Base-by-base conservation (phyloP, 2,797 vertebrate genomes). In the Artibeus lituratus region DNA sequence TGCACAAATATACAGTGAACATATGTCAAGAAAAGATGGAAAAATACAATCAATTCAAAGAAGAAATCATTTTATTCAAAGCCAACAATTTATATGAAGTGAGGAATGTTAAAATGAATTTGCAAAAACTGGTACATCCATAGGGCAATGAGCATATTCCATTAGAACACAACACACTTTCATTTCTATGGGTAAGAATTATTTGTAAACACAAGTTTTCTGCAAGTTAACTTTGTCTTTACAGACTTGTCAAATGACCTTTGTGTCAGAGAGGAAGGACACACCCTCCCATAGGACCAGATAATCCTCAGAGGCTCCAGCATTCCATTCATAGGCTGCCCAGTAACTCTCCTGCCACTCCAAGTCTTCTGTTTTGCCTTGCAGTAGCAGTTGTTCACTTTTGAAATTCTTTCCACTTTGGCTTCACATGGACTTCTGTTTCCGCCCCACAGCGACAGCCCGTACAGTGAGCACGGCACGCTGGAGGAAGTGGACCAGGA, bases 401-500 rank as follows among this genome's bases (percentile, higher is more conserved):
- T 69, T 12, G 3, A 89, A 80, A 55, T 80, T 29, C 15, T 74
- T 39, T 22, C n/a, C 67, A 6, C 32, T 77, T 44, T 67, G 47
- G 55, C 83, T 83, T 91, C 62, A n/a, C 84, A 0, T 42, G 42
- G 62, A 76, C 91, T 73, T 93, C n/a, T 69, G 0, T 92, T 92
- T 97, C 59, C 19, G 0, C 70, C 92, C 95, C 87, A 47, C 99
- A 99, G 99, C 80, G 99, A 99, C 98, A 99, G 99, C 97, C 99
- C 99, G 0, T 99, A 99, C 97, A 99, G 99, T 29, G 99, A 99
- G 96, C 99, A 99, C 3, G 99, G 99, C 94, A 99, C 99, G 0
- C 96, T 99, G 97, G 99, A 99, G 96, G 99, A 99, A 95, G 99
- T 99, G 35, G 99, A 99, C 97, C 99, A 99, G 29, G 99, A 99